Base-by-base conservation (phyloP, 2,797 vertebrate species). In the Novumbra hubbsi region DNA sequence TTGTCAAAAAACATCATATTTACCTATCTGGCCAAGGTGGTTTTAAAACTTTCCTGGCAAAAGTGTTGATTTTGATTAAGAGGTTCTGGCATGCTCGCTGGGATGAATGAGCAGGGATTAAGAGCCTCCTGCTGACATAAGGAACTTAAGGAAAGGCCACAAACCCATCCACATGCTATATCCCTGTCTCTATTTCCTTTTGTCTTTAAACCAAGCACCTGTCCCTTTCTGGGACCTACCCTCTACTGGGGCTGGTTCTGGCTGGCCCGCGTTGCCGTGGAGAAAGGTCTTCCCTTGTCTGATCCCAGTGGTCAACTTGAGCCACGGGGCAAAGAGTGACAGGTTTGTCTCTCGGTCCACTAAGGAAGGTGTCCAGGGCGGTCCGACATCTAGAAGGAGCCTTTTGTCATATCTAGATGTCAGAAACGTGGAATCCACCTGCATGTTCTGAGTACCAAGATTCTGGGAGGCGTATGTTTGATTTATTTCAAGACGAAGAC, bases 91-190 rank as follows among this genome's bases (percentile, higher is more conserved):
- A 63, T 63, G 60, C 24, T 16, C 12, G 60, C 60, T 30, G 15
- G 60, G 27, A 28, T 24, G 60, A 63, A 63, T 63, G 60, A 28
- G 60, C 60, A 63, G 60, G 14, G 60, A 63, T 30, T 63, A 63
- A 5, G 60, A 5, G 30, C 5, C 60, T 11, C 60, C 60, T 15
- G 21, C 60, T 63, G 27, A 30, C 27, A 63, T 30, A 63, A 3
- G 27, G 57, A 63, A 27, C 60, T 63, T 27, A 30, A 63, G 15
- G 60, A 63, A 27, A 30, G 27, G 60, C 60, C 60, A 63, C 60
- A 63, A 15, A 63, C 15, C 5, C 15, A 27, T 63, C 60, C 21
- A 63, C 60, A 63, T 63, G 15, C 15, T 28, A 27, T 17, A 27
- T 63, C 27, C 27, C 60, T 24, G 60, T 63, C 60, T 63, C 60